These are phyloP conservation scores for Acronicta psi DNA, from an alignment of 2,888 invertebrate species.

Conservation along the genomic window DNA sequence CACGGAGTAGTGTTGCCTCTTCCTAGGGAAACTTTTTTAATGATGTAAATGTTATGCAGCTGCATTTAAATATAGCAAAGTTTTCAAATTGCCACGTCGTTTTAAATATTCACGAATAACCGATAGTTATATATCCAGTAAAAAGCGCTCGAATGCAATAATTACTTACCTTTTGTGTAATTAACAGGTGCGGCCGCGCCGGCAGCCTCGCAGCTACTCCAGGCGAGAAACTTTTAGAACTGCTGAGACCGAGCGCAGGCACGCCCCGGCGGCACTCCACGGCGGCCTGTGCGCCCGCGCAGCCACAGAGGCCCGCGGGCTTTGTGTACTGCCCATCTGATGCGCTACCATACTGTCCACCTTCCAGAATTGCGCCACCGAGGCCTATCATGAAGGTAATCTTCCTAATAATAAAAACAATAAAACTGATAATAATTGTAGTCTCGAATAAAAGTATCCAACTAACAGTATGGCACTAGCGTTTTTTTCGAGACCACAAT, in stretches of 20 bases:
- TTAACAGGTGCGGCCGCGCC: constrained; percentile 81
- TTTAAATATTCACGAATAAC: no score
- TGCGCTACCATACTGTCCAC: constrained; percentile 86
- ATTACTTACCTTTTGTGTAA: neutral
- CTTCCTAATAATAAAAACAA: neutral
- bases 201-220: constrained; percentile 86
- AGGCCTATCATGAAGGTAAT: constrained; percentile 67
- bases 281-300: constrained; percentile 76
- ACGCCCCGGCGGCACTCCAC: constrained; percentile 85
- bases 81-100: no score
- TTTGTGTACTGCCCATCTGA: constrained; percentile 87
- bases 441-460: no score
- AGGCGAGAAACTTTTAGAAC: constrained; percentile 87
- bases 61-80: no score
- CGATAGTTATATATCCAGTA: no score
- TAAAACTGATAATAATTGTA: no score
- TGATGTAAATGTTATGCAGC: no score
- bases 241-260: constrained; percentile 82
- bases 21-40: no score
- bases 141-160: no score
- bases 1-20: neutral
- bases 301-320: constrained; percentile 71
- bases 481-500: no score
- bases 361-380: constrained; percentile 79
- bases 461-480: no score